Percentiles rank a stretch among this genome's conserved stretches.
Evolutionary conservation across 1,140 invertebrate genomes (phyloP).

Genomic region (Choristoneura fumiferana): DNA sequence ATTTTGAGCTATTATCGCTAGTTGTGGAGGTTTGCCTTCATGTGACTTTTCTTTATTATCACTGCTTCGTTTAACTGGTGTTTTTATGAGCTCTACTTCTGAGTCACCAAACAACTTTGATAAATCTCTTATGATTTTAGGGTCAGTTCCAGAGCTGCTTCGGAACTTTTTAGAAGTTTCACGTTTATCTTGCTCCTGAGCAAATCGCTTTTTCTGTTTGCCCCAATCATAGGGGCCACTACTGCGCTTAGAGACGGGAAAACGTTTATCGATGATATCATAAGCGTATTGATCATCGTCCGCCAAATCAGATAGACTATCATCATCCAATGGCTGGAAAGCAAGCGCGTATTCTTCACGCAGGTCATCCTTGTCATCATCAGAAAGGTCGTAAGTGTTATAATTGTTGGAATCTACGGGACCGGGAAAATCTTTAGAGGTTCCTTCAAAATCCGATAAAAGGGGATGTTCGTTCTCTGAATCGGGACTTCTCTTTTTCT

Average conservation of each 20-base stretch:
- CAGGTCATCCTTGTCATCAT: slow-evolving; percentile 67
- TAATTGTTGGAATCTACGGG: slow-evolving; percentile 59
- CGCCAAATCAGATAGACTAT: slow-evolving; percentile 63
- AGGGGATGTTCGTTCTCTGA: slow-evolving; percentile 46
- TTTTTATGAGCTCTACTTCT: slow-evolving; percentile 57
- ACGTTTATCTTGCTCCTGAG: slow-evolving; percentile 66
- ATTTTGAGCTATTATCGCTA: slow-evolving; percentile 47
- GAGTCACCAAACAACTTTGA: slow-evolving; percentile 77
- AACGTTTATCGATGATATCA: slow-evolving; percentile 78
- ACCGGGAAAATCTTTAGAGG: slow-evolving; percentile 56
- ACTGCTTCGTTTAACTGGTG: slow-evolving; percentile 71
- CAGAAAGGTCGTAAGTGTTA: slow-evolving; percentile 58
- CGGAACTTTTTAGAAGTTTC: slow-evolving; percentile 55
- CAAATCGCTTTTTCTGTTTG: slow-evolving; percentile 71
- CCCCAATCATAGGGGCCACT: slow-evolving; percentile 71
- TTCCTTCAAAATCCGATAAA: slow-evolving; percentile 50
- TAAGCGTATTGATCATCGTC: slow-evolving; percentile 70
- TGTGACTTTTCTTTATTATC: slow-evolving; percentile 51
- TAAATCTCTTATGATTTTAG: slow-evolving; percentile 78
- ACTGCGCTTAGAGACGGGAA: slow-evolving; percentile 82
- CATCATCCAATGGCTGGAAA: slow-evolving; percentile 77
- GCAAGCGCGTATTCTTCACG: slow-evolving; percentile 78
- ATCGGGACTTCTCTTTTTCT: slow-evolving; percentile 71
- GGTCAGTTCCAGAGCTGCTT: slow-evolving; percentile 75
- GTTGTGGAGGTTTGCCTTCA: slow-evolving; percentile 61